Evolutionary conservation across 1,140 invertebrate species (phyloP).

Genomic region (Uloborus diversus): DNA sequence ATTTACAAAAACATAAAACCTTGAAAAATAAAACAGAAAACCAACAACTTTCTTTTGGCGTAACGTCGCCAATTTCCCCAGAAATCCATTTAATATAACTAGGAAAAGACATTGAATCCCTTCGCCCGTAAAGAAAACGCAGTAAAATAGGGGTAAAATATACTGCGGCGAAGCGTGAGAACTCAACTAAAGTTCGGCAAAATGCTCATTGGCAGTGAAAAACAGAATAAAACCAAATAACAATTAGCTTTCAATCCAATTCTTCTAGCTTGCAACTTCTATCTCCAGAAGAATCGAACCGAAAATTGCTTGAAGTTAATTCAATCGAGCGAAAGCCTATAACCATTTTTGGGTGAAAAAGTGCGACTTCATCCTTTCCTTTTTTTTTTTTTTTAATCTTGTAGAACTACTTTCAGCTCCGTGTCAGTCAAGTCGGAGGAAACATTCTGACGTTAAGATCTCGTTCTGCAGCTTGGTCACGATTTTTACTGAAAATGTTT

Average conservation of each 20-base stretch:
- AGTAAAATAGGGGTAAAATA: too few relatives aligned
- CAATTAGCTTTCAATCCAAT: not conserved
- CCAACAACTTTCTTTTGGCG: too few relatives aligned
- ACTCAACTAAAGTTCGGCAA: too few relatives aligned
- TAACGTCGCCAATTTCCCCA: too few relatives aligned
- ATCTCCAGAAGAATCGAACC: not conserved
- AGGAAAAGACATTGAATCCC: too few relatives aligned
- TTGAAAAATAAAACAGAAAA: too few relatives aligned
- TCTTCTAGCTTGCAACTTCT: not conserved
- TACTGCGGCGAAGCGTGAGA: too few relatives aligned
- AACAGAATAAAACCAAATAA: not conserved
- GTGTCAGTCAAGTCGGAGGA: constrained; percentile 6
- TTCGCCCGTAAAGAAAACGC: too few relatives aligned
- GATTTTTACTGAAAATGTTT: not conserved
- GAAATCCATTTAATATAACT: too few relatives aligned
- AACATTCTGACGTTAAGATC: constrained; percentile 1
- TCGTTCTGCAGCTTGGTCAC: constrained; percentile 4
- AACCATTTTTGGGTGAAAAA: not conserved
- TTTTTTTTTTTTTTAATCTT: too few relatives aligned
- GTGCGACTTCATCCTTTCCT: not conserved
- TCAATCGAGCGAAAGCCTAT: constrained; percentile 3
- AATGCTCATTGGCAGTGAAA: not conserved
- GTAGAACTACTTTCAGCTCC: not conserved
- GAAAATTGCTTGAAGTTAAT: constrained; percentile 13
- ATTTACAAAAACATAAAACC: too few relatives aligned